Conservation (phyloP, 2,113 vertebrate genomes). For the Cyanocitta stelleri region DNA sequence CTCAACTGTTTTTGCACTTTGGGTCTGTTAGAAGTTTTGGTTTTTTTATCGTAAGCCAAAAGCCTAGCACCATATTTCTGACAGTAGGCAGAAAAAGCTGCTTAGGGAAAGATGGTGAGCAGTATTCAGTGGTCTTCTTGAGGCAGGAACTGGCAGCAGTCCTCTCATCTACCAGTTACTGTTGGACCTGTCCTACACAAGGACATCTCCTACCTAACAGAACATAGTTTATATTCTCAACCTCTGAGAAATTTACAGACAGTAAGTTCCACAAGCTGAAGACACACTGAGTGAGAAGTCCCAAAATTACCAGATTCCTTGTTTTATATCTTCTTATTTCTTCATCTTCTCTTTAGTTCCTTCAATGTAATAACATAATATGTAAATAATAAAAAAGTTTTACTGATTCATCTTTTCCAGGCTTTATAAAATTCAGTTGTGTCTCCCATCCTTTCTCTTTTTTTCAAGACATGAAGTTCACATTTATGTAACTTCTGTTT, state of each 20-base stretch:
- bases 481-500: not conserved
- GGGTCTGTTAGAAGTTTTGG: not conserved
- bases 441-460: not conserved
- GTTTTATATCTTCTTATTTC: not conserved
- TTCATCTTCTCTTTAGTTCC: not conserved
- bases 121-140: not conserved
- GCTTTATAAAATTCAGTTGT: not conserved
- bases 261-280: not conserved
- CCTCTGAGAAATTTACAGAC: not conserved
- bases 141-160: not conserved
- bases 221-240: not conserved
- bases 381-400: not conserved
- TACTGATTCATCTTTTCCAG: not conserved
- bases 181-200: not conserved
- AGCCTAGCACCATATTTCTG: not conserved
- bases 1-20: not conserved
- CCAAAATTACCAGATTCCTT: not conserved
- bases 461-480: not conserved
- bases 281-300: not conserved
- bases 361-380: not conserved
- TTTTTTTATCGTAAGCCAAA: not conserved
- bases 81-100: not conserved
- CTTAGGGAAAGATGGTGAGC: not conserved
- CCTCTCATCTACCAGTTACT: not conserved
- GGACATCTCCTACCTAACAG: not conserved